These are phyloP conservation scores for Aplysia californica DNA, from an alignment of 1,140 invertebrate species.

Conservation along the genomic window DNA sequence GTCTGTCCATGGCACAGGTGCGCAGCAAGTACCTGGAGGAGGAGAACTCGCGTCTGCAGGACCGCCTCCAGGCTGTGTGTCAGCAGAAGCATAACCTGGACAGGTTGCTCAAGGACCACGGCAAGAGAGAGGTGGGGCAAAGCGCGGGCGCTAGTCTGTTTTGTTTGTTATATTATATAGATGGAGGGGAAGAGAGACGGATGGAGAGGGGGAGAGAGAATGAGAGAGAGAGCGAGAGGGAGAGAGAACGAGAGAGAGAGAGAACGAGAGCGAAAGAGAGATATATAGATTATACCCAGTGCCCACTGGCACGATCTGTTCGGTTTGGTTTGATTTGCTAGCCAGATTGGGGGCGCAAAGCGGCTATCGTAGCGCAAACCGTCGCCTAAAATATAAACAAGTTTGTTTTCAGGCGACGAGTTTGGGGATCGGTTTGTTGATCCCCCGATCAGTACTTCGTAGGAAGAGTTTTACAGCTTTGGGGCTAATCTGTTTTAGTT, in stretches of 20 bases:
- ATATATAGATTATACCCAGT: neutral
- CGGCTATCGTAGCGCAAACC: no score
- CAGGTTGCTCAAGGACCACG: slow-evolving; percentile 52
- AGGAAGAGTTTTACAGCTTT: no score
- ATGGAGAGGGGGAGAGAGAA: neutral
- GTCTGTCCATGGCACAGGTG: slow-evolving; percentile 52
- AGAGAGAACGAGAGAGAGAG: neutral
- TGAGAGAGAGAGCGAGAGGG: neutral
- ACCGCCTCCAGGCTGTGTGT: slow-evolving; percentile 46
- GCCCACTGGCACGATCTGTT: neutral
- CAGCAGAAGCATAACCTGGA: slow-evolving; percentile 56
- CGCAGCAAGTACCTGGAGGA: slow-evolving; percentile 57
- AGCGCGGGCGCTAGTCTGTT: neutral
- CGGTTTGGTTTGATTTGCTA: no score
- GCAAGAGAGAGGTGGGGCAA: slow-evolving; percentile 45
- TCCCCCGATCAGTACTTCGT: no score
- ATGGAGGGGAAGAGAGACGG: neutral
- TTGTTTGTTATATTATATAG: neutral
- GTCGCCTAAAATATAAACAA: no score
- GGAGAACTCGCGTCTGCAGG: slow-evolving; percentile 59
- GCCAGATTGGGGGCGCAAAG: no score
- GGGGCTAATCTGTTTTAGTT: no score
- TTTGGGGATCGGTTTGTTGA: no score
- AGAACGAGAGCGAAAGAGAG: neutral
- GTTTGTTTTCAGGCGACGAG: no score